Base-by-base conservation (phyloP, 2,113 vertebrate genomes). In the Lampris incognitus region DNA sequence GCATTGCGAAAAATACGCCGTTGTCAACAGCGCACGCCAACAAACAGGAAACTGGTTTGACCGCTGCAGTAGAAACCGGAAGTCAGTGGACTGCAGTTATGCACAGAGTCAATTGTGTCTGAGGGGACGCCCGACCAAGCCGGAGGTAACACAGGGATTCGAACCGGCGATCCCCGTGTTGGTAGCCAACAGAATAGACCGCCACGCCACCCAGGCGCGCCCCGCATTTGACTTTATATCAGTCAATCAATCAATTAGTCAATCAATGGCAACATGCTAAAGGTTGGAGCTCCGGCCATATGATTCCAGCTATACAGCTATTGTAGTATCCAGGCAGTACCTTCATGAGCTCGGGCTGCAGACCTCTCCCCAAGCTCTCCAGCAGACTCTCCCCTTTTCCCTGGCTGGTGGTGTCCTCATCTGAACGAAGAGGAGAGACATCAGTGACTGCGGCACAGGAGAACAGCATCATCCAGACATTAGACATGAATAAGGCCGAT, bases 281-380 rank as follows among this genome's bases (percentile, higher is more conserved):
- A n/a, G 36, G 24, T 24, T 24, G 24, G 24, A 24, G 24, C 24
- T 0, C 24, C 24, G 0, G 24, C 24, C 24, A n/a, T 58, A 24
- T 58, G 8, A 36, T 58, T 6, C 50, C 57, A 54, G 41, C 10
- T 3, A 62, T 44, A 24, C 24, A 13, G 13, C 38, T 8, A 61
- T 40, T 42, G 38, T 13, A 4, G 1, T n/a, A 9, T 60, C 9
- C 8, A 7, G 69, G 68, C 52, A 38, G 5, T 95, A 99, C 98
- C 98, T 99, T 99, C 91, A 96, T 94, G 44, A 99, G 94, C 89
- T 99, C 98, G 0, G 96, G 97, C 63, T 98, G 96, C 90, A 99
- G 94, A 91, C 96, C 97, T 66, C 96, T 95, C 80, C 98, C 97
- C 87, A 96, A 91, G 84, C 95, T 97, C 85, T 98, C 97, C 91